Evolutionary conservation across 2,113 vertebrate species (phyloP).

Genomic region (Malurus alboscapulatus): DNA sequence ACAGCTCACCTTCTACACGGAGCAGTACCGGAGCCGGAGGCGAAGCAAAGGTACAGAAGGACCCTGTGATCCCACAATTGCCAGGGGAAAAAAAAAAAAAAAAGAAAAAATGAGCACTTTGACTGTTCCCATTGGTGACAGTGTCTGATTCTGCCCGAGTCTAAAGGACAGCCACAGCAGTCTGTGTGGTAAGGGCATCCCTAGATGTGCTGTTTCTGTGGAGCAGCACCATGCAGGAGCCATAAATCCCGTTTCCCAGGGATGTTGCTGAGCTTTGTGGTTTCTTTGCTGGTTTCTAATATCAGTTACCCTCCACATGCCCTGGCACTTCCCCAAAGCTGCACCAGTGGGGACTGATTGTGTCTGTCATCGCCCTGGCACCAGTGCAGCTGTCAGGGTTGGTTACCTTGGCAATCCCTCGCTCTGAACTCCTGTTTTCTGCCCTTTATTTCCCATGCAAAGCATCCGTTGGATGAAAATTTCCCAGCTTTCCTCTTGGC

Average conservation of each 20-base stretch:
- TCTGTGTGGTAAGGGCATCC: not conserved
- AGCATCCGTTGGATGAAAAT: not conserved
- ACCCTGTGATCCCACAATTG: accelerated
- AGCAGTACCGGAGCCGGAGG: constrained; percentile 88
- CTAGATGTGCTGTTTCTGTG: not conserved
- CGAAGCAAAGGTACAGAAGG: constrained; percentile 86
- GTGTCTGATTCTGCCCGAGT: accelerated
- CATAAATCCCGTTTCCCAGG: not conserved
- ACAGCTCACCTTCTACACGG: constrained; percentile 92
- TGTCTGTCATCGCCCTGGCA: not conserved
- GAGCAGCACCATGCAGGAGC: not conserved
- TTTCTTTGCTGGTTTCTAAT: not conserved
- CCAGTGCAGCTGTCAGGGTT: not conserved
- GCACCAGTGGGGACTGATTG: accelerated
- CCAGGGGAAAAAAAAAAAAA: not conserved
- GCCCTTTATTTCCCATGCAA: not conserved
- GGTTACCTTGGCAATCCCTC: not conserved
- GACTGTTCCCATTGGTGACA: not conserved
- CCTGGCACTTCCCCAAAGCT: not conserved
- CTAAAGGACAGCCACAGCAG: not conserved
- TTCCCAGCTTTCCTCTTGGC: not conserved
- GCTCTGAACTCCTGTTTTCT: not conserved
- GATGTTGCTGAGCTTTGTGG: not conserved
- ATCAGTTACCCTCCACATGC: not conserved
- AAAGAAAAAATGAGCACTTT: not conserved